A percentile compares a stretch with the other conserved stretches of the same genome.
Evolutionary conservation across 2,797 vertebrate species (phyloP).

Genomic region (Decapterus maruadsi): DNA sequence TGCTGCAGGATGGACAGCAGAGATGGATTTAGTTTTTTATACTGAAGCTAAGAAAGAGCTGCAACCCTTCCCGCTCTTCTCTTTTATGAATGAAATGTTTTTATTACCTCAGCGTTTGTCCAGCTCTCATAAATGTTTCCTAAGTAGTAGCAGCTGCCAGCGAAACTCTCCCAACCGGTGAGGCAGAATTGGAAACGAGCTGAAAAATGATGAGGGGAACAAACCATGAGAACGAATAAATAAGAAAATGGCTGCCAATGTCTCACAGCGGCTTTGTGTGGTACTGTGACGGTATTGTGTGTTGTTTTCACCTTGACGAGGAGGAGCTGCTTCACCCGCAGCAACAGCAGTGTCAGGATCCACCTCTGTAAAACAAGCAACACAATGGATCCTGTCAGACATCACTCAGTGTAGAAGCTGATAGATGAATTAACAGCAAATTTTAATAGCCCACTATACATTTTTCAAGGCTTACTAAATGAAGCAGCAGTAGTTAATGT

Average conservation of each 20-base stretch:
- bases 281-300: neutral
- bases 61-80: neutral
- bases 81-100: neutral
- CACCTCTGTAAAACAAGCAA: conserved; percentile 14
- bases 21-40: neutral
- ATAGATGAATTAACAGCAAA: no score
- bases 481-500: no score
- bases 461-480: no score
- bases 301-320: conserved; percentile 26
- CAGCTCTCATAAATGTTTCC: conserved; percentile 14
- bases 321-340: neutral
- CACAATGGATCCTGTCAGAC: neutral
- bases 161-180: conserved; percentile 30
- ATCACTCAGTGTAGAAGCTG: neutral
- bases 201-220: neutral
- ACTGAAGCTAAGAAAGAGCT: neutral
- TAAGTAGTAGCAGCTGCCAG: conserved; percentile 48
- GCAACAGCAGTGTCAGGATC: neutral
- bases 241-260: neutral
- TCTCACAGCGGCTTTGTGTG: neutral
- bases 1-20: conserved; percentile 10
- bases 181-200: conserved; percentile 42
- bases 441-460: no score
- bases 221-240: neutral
- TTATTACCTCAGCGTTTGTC: conserved; percentile 42